Percentiles rank a stretch among this genome's conserved stretches.
Evolutionary conservation across 53 echinoderm and acorn worm species (phyloP).

Genomic region (Mesocentrotus franciscanus): DNA sequence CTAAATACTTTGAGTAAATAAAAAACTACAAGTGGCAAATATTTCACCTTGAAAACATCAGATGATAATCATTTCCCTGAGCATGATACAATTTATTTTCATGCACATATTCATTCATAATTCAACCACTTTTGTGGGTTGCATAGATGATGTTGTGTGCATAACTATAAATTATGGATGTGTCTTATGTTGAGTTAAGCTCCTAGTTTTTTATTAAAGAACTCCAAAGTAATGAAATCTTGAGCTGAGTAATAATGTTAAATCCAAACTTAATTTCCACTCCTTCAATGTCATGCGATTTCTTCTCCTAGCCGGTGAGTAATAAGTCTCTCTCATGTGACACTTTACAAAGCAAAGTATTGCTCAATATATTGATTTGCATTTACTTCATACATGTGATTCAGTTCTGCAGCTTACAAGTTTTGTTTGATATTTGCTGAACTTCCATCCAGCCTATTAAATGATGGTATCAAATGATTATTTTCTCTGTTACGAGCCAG

Average conservation of each 20-base stretch:
- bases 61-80: no score
- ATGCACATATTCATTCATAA: no score
- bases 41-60: no score
- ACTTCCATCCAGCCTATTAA: no score
- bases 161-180: no score
- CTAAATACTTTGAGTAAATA: background rate
- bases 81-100: no score
- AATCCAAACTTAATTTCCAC: constrained; percentile 3
- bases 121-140: no score
- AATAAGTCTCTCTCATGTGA: background rate
- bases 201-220: background rate
- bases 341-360: background rate
- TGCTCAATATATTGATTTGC: background rate
- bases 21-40: background rate
- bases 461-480: no score
- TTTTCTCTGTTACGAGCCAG: no score
- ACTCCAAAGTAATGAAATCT: background rate
- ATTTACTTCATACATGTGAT: background rate
- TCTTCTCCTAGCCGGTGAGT: constrained; percentile 28
- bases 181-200: background rate
- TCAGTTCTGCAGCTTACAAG: no score
- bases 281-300: background rate
- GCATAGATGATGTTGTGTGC: no score
- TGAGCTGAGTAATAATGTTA: background rate
- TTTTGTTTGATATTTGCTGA: no score